Percentiles rank a stretch among this genome's conserved stretches.
phyloP scores from a whole-genome alignment of 1,140 invertebrate genomes.

The Hyles euphorbiae region DNA sequence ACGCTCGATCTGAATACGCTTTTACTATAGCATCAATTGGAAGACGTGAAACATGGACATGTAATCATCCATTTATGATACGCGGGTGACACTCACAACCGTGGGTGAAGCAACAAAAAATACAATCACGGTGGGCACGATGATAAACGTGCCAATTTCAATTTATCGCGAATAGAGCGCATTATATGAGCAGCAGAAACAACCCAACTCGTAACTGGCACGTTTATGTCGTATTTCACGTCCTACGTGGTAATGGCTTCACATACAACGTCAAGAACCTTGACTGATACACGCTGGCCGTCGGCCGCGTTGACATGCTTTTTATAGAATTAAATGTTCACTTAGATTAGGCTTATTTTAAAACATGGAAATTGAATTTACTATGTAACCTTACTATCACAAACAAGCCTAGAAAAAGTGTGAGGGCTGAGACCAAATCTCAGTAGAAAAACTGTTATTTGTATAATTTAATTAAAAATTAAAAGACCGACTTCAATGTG shows the following conservation, averaged over 20 bases:
- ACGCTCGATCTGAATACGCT: too few species aligned
- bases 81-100: too few species aligned
- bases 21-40: too few species aligned
- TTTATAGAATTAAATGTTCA: slow-evolving; percentile 26
- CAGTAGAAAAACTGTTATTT: too few species aligned
- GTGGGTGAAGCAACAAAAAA: slow-evolving; percentile 26
- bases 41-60: background rate
- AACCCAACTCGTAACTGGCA: slow-evolving; percentile 37
- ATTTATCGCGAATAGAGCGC: slow-evolving; percentile 37
- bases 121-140: slow-evolving; percentile 35
- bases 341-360: background rate
- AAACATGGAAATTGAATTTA: too few species aligned
- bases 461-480: too few species aligned
- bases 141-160: slow-evolving; percentile 48
- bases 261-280: slow-evolving; percentile 36
- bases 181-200: slow-evolving; percentile 41
- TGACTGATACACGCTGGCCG: slow-evolving; percentile 24
- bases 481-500: too few species aligned
- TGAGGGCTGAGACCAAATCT: too few species aligned
- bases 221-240: slow-evolving; percentile 52
- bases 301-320: slow-evolving; percentile 14
- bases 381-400: too few species aligned
- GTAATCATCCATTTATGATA: too few species aligned
- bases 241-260: slow-evolving; percentile 38
- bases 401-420: too few species aligned